A percentile compares a stretch with the other conserved stretches of the same genome.
These are phyloP conservation scores for Anoplolepis gracilipes DNA, from an alignment of 1,140 invertebrate species.

Conservation along the genomic window DNA sequence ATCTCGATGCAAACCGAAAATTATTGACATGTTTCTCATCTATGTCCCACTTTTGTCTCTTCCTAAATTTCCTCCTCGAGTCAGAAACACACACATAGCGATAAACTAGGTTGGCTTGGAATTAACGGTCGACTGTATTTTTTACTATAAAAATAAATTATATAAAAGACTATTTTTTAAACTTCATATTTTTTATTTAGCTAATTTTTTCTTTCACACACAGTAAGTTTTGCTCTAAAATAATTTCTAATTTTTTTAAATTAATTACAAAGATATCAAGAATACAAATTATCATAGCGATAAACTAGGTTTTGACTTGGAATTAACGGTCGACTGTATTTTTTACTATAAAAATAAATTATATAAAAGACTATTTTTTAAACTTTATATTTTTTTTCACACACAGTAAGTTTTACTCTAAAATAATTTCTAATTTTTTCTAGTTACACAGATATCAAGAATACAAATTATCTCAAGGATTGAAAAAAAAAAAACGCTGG, in stretches of 20 bases:
- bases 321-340: background rate
- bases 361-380: background rate
- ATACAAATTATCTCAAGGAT: background rate
- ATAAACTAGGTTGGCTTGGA: background rate
- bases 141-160: background rate
- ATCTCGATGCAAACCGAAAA: slow-evolving; percentile 43
- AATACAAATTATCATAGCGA: background rate
- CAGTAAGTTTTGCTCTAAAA: background rate
- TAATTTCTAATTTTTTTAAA: too few species aligned
- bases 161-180: background rate
- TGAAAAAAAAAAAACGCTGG: background rate
- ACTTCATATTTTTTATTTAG: background rate
- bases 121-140: background rate
- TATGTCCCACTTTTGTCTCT: background rate
- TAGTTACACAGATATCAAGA: background rate
- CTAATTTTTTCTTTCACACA: background rate
- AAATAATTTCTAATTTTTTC: background rate
- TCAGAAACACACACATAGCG: background rate
- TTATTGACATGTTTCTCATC: slow-evolving; percentile 61
- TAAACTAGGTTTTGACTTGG: background rate
- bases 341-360: background rate
- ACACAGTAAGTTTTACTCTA: background rate
- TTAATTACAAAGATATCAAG: background rate
- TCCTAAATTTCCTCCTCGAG: background rate
- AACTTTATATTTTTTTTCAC: background rate